A percentile compares a stretch with the other conserved stretches of the same genome.
phyloP scores from a whole-genome alignment of 2,888 invertebrate species.

The Agrochola lychnidis region DNA sequence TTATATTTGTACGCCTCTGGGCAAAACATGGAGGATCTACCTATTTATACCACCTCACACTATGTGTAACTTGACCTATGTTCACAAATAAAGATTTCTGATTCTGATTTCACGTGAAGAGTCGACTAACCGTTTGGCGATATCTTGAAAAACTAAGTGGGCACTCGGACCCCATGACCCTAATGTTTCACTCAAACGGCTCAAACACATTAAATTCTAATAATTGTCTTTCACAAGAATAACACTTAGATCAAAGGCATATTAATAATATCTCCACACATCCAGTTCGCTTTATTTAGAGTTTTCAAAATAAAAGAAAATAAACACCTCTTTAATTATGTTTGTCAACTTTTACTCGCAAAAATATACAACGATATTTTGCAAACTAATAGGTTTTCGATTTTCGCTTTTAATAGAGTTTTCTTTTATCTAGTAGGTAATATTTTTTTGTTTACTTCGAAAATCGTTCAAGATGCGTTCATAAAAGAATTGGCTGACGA shows the following conservation, averaged over 20 bases:
- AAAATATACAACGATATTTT: slow-evolving; percentile 2
- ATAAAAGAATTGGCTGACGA: neutral
- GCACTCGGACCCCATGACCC: too few species aligned
- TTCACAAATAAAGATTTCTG: too few species aligned
- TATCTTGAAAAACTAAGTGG: too few species aligned
- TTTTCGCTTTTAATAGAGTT: neutral
- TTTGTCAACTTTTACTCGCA: neutral
- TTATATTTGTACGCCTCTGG: too few species aligned
- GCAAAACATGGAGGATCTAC: too few species aligned
- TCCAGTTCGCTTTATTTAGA: neutral
- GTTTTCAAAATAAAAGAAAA: slow-evolving; percentile 2
- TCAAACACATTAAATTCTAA: neutral
- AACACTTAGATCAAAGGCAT: neutral
- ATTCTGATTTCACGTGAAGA: too few species aligned
- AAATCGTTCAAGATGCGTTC: too few species aligned
- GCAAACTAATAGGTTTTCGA: neutral
- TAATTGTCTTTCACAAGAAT: neutral
- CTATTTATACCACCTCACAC: too few species aligned
- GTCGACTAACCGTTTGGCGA: too few species aligned
- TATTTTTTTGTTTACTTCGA: neutral
- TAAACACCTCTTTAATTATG: neutral
- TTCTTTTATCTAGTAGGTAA: neutral
- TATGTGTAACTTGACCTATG: too few species aligned
- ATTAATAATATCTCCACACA: neutral
- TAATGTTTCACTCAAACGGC: too few species aligned